Conservation (phyloP, 2,797 vertebrate genomes). For the Acridotheres tristis region DNA sequence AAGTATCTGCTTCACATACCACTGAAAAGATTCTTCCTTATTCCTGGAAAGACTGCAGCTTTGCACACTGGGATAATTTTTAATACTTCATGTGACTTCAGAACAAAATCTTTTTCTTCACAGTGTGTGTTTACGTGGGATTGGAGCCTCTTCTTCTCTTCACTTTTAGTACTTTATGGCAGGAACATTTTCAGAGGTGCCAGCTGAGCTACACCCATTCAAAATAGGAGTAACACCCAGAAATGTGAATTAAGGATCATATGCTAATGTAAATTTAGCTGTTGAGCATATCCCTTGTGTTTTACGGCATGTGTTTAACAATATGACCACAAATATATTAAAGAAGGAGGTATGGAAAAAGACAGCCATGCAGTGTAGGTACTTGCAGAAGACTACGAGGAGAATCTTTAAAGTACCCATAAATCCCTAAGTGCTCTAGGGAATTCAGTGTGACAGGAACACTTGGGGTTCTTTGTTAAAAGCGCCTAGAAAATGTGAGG, state of each 20-base stretch:
- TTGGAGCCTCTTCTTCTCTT: background rate
- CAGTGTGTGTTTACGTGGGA: background rate
- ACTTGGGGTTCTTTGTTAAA: background rate
- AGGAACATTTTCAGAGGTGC: background rate
- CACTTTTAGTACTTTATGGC: background rate
- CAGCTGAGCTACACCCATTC: background rate
- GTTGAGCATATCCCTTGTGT: background rate
- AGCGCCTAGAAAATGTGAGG: background rate
- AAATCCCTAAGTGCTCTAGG: background rate
- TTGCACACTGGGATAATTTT: background rate
- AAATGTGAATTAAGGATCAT: background rate
- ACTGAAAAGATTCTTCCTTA: background rate
- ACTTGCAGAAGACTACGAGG: background rate
- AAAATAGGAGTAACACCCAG: background rate
- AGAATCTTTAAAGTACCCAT: background rate
- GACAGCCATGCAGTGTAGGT: background rate
- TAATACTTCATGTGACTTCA: background rate
- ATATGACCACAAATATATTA: background rate
- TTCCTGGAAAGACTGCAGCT: background rate
- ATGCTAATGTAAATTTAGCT: background rate
- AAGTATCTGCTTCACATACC: background rate
- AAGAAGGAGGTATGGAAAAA: background rate
- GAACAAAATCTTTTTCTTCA: background rate
- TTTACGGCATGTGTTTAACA: background rate
- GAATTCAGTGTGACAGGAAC: background rate